Evolutionary conservation across 2,113 vertebrate species (phyloP).

Genomic region (Phyllostomus discolor): DNA sequence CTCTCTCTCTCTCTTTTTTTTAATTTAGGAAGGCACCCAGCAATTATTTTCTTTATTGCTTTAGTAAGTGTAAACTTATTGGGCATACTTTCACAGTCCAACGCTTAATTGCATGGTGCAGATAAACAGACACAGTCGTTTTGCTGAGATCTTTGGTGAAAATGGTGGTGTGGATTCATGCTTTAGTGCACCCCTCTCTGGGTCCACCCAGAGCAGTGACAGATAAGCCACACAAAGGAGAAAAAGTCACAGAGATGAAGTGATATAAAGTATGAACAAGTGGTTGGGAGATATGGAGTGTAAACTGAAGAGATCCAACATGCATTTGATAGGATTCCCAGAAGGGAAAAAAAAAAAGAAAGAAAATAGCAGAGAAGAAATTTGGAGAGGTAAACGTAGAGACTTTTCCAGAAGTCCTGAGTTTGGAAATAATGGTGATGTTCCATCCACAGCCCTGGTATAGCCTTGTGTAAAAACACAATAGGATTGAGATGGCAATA

Average conservation of each 20-base stretch:
- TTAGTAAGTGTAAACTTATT: neutral
- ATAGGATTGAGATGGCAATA: slow-evolving; percentile 27
- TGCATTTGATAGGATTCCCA: neutral
- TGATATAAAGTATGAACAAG: neutral
- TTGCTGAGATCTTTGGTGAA: neutral
- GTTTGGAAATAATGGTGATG: neutral
- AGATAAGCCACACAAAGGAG: neutral
- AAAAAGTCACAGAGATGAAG: neutral
- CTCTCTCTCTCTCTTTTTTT: neutral
- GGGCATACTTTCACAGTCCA: neutral
- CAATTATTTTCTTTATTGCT: neutral
- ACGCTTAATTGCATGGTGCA: neutral
- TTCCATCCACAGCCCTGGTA: neutral
- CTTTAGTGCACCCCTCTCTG: neutral
- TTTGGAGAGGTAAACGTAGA: neutral
- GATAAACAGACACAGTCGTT: neutral
- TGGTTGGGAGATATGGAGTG: neutral
- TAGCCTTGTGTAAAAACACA: slow-evolving; percentile 11
- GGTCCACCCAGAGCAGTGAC: neutral
- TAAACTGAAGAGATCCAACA: neutral
- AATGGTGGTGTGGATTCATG: neutral
- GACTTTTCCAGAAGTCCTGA: neutral
- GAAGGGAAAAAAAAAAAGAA: neutral
- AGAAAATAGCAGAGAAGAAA: neutral
- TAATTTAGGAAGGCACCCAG: neutral